Conservation (phyloP, 2,888 invertebrate species). For the Beris chalybata region DNA sequence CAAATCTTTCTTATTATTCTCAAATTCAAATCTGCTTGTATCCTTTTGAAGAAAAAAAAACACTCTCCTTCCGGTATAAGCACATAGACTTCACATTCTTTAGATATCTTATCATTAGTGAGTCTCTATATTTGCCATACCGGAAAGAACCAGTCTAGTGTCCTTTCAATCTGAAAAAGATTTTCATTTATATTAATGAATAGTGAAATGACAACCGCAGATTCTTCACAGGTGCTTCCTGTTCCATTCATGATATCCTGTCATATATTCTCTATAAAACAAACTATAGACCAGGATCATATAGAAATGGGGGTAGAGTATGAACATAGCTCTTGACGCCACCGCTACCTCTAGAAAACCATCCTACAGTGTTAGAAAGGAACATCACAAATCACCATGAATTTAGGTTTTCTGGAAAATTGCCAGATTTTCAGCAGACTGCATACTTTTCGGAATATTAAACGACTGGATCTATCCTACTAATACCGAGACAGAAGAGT, state of each 20-base stretch:
- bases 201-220: constrained; percentile 31
- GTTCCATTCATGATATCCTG: constrained; percentile 9
- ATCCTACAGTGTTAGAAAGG: constrained; percentile 21
- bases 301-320: neutral
- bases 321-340: constrained; percentile 24
- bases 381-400: constrained; percentile 32
- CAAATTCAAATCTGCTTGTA: no score
- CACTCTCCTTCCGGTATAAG: no score
- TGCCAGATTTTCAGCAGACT: constrained; percentile 12
- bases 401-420: constrained; percentile 30
- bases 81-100: no score
- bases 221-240: constrained; percentile 27
- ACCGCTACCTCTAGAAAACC: neutral
- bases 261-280: no score
- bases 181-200: constrained; percentile 32
- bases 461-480: no score
- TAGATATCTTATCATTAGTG: no score
- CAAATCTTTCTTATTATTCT: no score
- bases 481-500: no score
- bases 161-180: constrained; percentile 19
- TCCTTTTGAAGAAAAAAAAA: no score
- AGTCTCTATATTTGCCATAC: no score
- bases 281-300: no score
- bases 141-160: neutral
- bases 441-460: no score